phyloP scores from a whole-genome alignment of 2,797 vertebrate species.

The Agapornis canus region DNA sequence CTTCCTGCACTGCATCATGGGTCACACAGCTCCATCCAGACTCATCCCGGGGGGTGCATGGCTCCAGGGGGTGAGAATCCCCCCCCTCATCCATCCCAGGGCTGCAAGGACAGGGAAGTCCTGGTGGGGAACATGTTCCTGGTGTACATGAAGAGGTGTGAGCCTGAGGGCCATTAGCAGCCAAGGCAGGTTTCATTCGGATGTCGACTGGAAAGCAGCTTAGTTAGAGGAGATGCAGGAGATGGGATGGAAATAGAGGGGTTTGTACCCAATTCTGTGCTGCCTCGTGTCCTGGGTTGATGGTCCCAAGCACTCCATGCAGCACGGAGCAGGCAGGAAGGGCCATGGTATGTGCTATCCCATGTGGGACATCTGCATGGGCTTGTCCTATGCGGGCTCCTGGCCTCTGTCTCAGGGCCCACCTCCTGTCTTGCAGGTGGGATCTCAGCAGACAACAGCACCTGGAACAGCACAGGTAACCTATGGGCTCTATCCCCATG shows the following conservation, averaged over 20 bases:
- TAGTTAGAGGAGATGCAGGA: not conserved
- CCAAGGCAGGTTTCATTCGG: not conserved
- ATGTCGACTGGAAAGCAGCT: not conserved
- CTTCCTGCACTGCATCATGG: not conserved
- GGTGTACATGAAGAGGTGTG: not conserved
- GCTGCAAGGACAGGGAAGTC: not conserved
- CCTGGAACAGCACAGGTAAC: not conserved
- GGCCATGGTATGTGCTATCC: rapidly evolving
- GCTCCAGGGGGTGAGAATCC: not conserved
- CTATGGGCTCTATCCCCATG: rapidly evolving
- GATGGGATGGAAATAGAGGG: not conserved
- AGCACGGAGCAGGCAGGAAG: rapidly evolving
- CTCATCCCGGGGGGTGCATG: rapidly evolving
- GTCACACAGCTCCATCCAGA: not conserved
- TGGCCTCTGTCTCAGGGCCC: not conserved
- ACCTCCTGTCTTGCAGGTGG: constrained; percentile 38
- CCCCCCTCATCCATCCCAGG: not conserved
- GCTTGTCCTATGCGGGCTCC: not conserved
- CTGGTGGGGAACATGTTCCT: not conserved
- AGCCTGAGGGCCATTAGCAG: rapidly evolving
- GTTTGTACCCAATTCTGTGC: rapidly evolving
- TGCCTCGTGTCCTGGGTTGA: not conserved
- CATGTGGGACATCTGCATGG: not conserved
- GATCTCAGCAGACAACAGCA: not conserved
- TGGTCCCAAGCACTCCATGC: not conserved